phyloP scores from a whole-genome alignment of 2,797 vertebrate species.

The Paedocypris micromegethes region DNA sequence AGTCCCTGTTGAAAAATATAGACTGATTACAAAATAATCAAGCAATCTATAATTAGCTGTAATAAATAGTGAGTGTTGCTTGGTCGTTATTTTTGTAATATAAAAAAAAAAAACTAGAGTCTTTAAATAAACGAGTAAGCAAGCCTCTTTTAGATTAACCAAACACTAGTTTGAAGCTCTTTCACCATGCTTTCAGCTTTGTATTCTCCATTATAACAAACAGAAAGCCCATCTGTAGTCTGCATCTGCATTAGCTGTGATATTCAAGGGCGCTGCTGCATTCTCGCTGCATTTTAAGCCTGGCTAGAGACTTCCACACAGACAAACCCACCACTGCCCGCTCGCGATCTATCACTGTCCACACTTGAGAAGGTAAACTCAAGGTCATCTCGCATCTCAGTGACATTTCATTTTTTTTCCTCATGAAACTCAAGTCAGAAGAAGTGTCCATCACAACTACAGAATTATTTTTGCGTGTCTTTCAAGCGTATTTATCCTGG shows the following conservation, averaged over 20 bases:
- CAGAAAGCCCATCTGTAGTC: not conserved
- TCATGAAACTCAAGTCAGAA: no score
- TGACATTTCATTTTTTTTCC: conserved; percentile 1
- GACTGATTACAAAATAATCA: no score
- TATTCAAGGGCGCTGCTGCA: not conserved
- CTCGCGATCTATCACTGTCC: conserved; percentile 1
- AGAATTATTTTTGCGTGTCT: not conserved
- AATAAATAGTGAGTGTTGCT: no score
- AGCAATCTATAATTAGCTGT: no score
- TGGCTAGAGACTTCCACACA: no score
- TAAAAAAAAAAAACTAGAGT: no score
- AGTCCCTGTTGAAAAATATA: no score
- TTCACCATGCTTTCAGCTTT: not conserved
- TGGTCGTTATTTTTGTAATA: no score
- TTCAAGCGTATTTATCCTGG: not conserved
- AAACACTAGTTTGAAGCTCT: not conserved
- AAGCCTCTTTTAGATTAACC: not conserved
- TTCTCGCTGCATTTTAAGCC: conserved; percentile 5
- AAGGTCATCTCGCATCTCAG: not conserved
- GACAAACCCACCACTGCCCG: not conserved
- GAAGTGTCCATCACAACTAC: not conserved
- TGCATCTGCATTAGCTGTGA: conserved; percentile 5
- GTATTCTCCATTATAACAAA: conserved; percentile 4
- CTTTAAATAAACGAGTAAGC: no score
- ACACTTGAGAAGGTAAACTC: conserved; percentile 8